Evolutionary conservation across 2,888 invertebrate species (phyloP).

Genomic region (Drosophila mayaguana): DNA sequence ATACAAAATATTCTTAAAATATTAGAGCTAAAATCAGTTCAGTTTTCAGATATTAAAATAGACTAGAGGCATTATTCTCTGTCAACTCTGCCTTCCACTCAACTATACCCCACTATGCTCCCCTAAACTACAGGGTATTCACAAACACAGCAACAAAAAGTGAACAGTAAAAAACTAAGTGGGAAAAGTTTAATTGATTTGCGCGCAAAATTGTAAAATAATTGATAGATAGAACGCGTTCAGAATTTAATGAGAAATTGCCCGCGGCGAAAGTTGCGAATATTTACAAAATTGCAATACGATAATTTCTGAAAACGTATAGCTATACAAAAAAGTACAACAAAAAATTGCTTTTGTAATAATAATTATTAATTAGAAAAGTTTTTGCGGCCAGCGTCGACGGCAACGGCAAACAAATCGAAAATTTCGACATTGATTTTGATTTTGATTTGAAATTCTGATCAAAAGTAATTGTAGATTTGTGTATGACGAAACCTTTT

Average conservation of each 20-base stretch:
- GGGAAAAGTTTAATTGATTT: slow-evolving; percentile 76
- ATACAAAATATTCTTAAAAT: too few species aligned
- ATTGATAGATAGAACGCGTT: slow-evolving; percentile 65
- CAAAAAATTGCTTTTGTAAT: slow-evolving; percentile 10
- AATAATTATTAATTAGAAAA: slow-evolving; percentile 73
- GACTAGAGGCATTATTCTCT: too few species aligned
- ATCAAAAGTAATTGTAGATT: slow-evolving; percentile 22
- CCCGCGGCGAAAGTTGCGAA: slow-evolving; percentile 52
- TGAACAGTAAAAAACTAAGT: slow-evolving; percentile 10
- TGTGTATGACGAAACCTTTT: slow-evolving; percentile 19
- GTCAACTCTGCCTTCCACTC: too few species aligned
- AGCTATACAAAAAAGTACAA: background rate
- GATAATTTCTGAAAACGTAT: slow-evolving; percentile 28
- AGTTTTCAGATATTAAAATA: background rate
- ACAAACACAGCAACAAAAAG: slow-evolving; percentile 3
- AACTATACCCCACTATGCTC: background rate
- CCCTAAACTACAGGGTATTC: background rate
- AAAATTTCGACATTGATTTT: slow-evolving; percentile 39
- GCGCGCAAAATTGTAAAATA: slow-evolving; percentile 71
- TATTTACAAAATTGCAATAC: slow-evolving; percentile 43
- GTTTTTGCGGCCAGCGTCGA: slow-evolving; percentile 36
- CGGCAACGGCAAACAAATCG: slow-evolving; percentile 22
- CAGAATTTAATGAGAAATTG: slow-evolving; percentile 54
- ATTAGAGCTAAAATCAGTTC: too few species aligned
- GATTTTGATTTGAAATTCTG: background rate